Percentiles rank a stretch among this genome's conserved stretches.
These are phyloP conservation scores for Atta cephalotes DNA, from an alignment of 1,140 invertebrate genomes.

Conservation along the genomic window DNA sequence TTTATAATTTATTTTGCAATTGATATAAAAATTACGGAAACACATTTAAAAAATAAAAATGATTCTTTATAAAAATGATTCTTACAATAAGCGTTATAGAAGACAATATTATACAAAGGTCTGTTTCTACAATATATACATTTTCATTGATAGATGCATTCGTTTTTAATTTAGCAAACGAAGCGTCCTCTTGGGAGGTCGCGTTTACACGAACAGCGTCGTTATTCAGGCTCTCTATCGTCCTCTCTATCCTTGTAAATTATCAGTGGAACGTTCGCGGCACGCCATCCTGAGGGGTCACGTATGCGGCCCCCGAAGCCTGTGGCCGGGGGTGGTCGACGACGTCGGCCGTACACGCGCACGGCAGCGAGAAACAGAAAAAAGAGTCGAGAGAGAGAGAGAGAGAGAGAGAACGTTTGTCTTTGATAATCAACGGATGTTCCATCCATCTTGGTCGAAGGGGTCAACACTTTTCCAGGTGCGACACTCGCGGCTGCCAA, in stretches of 20 bases:
- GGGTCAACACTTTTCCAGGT: conserved; percentile 74
- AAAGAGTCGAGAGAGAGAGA: conserved; percentile 8
- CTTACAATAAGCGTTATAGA: not conserved
- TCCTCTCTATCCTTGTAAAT: conserved; percentile 36
- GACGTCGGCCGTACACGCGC: conserved; percentile 19
- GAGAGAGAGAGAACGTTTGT: conserved; percentile 64
- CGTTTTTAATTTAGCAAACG: conserved; percentile 11
- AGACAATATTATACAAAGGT: not conserved
- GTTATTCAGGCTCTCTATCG: conserved; percentile 57
- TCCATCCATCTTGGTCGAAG: conserved; percentile 75
- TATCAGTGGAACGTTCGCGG: conserved; percentile 57
- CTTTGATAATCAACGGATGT: conserved; percentile 76
- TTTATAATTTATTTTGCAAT: not conserved
- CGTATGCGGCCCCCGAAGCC: conserved; percentile 30
- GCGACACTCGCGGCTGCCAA: conserved; percentile 64
- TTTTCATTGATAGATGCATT: not conserved
- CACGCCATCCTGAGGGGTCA: conserved; percentile 47
- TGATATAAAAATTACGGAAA: not conserved
- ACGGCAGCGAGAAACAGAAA: conserved; percentile 17
- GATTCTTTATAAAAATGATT: not conserved
- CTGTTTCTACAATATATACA: not conserved
- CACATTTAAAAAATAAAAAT: not conserved
- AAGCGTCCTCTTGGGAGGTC: conserved; percentile 41
- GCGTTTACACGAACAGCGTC: conserved; percentile 49
- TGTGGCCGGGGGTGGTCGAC: conserved; percentile 9